Base-by-base conservation (phyloP, 2,888 invertebrate species). In the Blastobasis lacticolella region DNA sequence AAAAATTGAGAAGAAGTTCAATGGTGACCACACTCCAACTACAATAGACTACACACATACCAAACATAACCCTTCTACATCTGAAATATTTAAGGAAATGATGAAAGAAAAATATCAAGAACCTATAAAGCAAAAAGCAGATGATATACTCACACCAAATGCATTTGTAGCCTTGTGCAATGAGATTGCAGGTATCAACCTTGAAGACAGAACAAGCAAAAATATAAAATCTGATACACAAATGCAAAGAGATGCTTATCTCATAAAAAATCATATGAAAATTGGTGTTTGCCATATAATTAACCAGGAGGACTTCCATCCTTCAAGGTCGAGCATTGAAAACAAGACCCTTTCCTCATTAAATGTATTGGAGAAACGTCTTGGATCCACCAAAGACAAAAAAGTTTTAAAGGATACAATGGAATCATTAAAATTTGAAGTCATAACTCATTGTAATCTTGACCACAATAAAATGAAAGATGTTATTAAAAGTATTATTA, bases 271-370 rank as follows among this genome's bases (percentile, higher is more conserved):
- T 55, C 61, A 64, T n/a, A 63, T 74, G 8, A 72, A 73, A 55
- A 56, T 85, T 54, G 88, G 88, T 41, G 59, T 86, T 5, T 87
- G 87, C 59, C 72, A 80, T 41, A 81, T 88, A 48, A 80, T 88
- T 54, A 88, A 87, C 61, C 81, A 84, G 61, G 84, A 84, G 64
- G 69, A 74, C 38, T 87, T 87, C 62, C 66, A 82, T 57, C 76
- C 81, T 45, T 80, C 85, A 10, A 80, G 68, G 51, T 56, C 70
- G 46, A 86, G 80, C 52, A 75, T 85, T 49, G 67, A 76, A 54
- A 59, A 62, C 46, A 54, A 58, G 36, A 59, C 56, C 6, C 58
- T 69, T 44, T 56, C 50, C 23, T 23, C 23, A 23, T 23, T 23
- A 42, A 62, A 57, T 49, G 51, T 58, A 38, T 60, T 85, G 37